A percentile compares a stretch with the other conserved stretches of the same genome.
phyloP scores from a whole-genome alignment of 2,888 invertebrate genomes.

The Ochropleura plecta region DNA sequence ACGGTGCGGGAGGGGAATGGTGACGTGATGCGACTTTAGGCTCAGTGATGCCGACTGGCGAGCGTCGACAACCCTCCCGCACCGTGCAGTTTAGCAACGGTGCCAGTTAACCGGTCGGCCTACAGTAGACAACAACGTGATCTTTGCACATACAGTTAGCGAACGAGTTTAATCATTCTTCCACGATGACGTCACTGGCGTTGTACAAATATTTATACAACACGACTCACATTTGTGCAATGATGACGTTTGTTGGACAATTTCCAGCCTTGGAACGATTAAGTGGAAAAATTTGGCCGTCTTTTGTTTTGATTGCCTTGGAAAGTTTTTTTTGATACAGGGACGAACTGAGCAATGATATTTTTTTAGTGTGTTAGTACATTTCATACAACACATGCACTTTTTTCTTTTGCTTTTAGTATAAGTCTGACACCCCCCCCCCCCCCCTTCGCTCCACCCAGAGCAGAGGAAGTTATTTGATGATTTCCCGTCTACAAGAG shows the following conservation, averaged over 20 bases:
- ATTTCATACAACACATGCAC: no score
- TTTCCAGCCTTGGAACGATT: conserved; percentile 24
- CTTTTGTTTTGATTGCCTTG: neutral
- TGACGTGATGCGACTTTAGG: no score
- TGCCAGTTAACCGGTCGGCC: no score
- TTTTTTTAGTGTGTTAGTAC: neutral
- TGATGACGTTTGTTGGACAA: conserved; percentile 37
- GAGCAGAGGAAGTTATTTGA: no score
- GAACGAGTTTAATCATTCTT: conserved; percentile 33
- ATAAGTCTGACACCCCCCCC: no score
- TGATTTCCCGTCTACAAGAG: no score
- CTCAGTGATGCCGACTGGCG: no score
- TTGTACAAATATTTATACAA: conserved; percentile 22
- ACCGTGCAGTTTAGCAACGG: no score
- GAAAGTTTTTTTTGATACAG: neutral
- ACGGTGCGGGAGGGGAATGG: no score
- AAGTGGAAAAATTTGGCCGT: neutral
- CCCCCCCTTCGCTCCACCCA: no score
- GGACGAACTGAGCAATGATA: neutral
- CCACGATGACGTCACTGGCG: conserved; percentile 39
- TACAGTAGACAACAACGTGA: conserved; percentile 1
- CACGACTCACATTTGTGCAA: conserved; percentile 15
- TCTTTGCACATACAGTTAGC: conserved; percentile 26
- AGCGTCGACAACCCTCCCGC: no score
- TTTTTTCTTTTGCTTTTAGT: no score